Conservation (phyloP, 2,113 vertebrate genomes). For the Cranoglanis bouderius region DNA sequence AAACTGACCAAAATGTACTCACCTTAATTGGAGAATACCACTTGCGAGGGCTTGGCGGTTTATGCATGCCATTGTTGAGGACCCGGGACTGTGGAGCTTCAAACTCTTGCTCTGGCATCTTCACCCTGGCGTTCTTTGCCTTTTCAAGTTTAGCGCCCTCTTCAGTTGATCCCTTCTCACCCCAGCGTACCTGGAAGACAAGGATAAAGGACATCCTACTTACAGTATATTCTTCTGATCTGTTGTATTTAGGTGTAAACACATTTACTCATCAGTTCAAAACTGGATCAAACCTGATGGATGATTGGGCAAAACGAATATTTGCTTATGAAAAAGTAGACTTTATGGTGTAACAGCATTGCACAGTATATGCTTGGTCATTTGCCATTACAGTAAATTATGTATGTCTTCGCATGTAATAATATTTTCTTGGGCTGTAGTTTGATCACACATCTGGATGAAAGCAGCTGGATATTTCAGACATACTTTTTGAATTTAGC, state of each 20-base stretch:
- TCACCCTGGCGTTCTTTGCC: conserved; percentile 94
- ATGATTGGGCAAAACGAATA: background rate
- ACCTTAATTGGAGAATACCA: conserved; percentile 99
- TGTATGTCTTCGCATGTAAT: background rate
- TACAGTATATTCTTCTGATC: background rate
- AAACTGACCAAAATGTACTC: background rate
- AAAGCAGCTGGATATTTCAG: background rate
- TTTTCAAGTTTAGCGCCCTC: conserved; percentile 97
- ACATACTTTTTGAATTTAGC: background rate
- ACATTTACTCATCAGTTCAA: background rate
- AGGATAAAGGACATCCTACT: background rate
- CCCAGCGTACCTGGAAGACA: conserved; percentile 89
- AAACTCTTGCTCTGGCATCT: conserved; percentile 95
- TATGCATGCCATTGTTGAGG: conserved; percentile 83
- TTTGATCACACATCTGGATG: background rate
- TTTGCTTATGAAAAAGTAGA: background rate
- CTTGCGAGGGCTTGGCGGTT: conserved; percentile 77
- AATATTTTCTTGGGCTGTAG: background rate
- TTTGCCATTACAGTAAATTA: background rate
- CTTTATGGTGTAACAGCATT: background rate
- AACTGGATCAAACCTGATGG: background rate
- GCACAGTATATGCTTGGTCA: background rate
- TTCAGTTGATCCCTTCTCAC: conserved; percentile 94
- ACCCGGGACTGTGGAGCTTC: conserved; percentile 76
- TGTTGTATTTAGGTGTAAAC: background rate